A percentile compares a stretch with the other conserved stretches of the same genome.
Conservation (phyloP, 2,113 vertebrate species). For the Bubo bubo region DNA sequence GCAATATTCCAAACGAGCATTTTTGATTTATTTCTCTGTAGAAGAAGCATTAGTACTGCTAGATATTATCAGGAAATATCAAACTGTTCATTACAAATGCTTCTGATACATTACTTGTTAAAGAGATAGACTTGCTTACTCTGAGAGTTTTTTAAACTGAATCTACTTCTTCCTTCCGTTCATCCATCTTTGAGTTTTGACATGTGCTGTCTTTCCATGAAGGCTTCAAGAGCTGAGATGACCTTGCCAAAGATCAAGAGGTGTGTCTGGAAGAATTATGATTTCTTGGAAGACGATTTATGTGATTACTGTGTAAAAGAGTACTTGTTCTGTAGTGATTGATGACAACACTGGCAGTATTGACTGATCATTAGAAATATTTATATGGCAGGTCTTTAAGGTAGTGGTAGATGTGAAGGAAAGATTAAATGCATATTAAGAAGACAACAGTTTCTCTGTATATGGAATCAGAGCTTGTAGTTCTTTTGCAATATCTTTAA, state of each 20-base stretch:
- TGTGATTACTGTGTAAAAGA: constrained; percentile 71
- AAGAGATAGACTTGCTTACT: neutral
- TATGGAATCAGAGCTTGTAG: neutral
- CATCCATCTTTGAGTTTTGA: constrained; percentile 51
- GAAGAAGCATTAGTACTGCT: neutral
- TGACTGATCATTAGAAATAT: constrained; percentile 78
- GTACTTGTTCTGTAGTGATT: constrained; percentile 72
- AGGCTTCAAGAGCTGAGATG: constrained; percentile 39
- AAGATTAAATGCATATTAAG: constrained; percentile 45
- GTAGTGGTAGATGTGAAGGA: constrained; percentile 25
- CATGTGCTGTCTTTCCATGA: constrained; percentile 17
- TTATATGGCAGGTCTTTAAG: constrained; percentile 70
- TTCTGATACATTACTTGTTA: neutral
- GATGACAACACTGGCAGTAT: constrained; percentile 66
- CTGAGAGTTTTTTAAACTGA: neutral
- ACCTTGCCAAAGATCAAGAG: constrained; percentile 75
- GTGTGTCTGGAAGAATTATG: constrained; percentile 72
- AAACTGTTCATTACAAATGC: neutral
- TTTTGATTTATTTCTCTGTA: constrained; percentile 9
- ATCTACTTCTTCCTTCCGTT: constrained; percentile 22
- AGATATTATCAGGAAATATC: neutral
- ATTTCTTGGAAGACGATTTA: constrained; percentile 71
- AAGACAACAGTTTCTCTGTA: neutral
- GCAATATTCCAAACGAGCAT: neutral
- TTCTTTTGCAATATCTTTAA: constrained; percentile 22